Conservation (phyloP, 2,113 vertebrate species). For the Caretta caretta region DNA sequence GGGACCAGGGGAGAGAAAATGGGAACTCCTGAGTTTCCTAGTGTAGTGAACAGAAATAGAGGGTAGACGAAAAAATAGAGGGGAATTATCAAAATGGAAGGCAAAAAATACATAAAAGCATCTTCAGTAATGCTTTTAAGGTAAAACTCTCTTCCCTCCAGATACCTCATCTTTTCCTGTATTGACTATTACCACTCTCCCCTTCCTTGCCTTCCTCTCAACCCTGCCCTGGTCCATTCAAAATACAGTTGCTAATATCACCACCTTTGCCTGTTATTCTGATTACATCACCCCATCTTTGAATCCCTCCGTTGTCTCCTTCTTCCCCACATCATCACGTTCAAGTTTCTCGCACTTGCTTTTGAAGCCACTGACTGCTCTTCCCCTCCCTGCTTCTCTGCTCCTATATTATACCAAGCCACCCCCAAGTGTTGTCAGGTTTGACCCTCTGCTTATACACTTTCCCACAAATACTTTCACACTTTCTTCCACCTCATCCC, state of each 20-base stretch:
- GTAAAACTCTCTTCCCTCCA: not conserved
- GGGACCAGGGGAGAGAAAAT: accelerated
- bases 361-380: not conserved
- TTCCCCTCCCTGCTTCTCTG: not conserved
- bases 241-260: not conserved
- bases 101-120: not conserved
- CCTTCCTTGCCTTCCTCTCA: not conserved
- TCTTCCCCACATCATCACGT: not conserved
- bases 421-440: not conserved
- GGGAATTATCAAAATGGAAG: not conserved
- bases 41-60: not conserved
- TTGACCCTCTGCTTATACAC: not conserved
- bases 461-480: not conserved
- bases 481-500: not conserved
- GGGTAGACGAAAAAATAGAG: not conserved
- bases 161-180: not conserved
- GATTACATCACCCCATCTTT: not conserved
- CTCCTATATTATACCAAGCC: not conserved
- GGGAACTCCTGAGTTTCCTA: not conserved
- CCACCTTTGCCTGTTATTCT: not conserved
- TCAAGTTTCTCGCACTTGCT: not conserved
- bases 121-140: not conserved
- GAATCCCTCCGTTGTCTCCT: not conserved
- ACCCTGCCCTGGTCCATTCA: not conserved
- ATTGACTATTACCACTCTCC: not conserved